Evolutionary conservation across 1,140 invertebrate genomes (phyloP).

Genomic region (Teleogryllus occipitalis): DNA sequence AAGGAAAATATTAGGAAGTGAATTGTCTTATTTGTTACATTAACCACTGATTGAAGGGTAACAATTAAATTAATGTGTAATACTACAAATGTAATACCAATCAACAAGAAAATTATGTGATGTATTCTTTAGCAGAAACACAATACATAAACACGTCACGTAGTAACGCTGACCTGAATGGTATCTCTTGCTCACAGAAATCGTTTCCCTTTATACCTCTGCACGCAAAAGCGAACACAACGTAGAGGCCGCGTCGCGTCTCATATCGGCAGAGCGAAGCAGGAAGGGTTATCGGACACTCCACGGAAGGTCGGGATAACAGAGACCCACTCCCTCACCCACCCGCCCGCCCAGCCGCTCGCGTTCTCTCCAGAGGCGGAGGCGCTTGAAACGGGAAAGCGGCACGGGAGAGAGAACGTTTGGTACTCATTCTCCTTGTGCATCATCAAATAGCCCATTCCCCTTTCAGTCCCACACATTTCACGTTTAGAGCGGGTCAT

Average conservation of each 20-base stretch:
- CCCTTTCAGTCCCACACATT: not conserved
- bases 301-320: not conserved
- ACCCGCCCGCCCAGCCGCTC: no score
- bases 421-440: not conserved
- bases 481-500: not conserved
- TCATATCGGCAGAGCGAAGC: not conserved
- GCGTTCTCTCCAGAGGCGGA: no score
- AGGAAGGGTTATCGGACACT: not conserved
- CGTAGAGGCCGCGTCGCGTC: not conserved
- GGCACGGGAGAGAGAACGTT: not conserved
- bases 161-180: no score
- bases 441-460: not conserved
- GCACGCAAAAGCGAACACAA: not conserved
- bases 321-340: not conserved
- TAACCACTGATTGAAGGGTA: no score
- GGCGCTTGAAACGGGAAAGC: not conserved
- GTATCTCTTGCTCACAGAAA: not conserved
- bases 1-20: no score
- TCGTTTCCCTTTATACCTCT: not conserved
- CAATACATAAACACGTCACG: no score
- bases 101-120: no score
- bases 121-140: no score
- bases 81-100: no score
- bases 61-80: no score
- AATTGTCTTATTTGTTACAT: no score